A percentile compares a stretch with the other conserved stretches of the same genome.
Conservation (phyloP, 2,113 vertebrate genomes). For the Propithecus coquereli region DNA sequence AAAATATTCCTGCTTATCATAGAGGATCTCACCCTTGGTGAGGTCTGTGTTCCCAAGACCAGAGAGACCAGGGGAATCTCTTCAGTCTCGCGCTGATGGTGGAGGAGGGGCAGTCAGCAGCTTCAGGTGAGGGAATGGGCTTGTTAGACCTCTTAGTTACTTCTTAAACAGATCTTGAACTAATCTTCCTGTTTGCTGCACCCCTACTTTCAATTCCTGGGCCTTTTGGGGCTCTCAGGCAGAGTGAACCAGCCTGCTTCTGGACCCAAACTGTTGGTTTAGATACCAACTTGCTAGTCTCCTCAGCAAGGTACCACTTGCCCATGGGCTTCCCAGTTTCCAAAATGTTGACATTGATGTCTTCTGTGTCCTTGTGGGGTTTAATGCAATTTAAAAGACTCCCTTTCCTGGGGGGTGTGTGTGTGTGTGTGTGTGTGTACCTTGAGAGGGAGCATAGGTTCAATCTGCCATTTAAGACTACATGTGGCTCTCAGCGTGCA, state of each 20-base stretch:
- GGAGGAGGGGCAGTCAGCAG: background rate
- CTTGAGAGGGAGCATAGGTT: background rate
- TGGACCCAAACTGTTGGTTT: background rate
- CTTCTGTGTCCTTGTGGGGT: background rate
- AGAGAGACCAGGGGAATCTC: background rate
- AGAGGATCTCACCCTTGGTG: background rate
- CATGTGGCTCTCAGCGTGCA: rapidly evolving
- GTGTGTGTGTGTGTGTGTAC: background rate
- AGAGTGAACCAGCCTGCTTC: background rate
- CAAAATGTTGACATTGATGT: background rate
- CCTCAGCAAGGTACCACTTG: background rate
- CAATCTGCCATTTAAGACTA: background rate
- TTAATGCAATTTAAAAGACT: background rate
- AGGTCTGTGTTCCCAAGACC: background rate
- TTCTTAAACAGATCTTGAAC: background rate
- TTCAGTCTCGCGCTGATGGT: background rate
- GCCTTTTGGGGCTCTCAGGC: background rate
- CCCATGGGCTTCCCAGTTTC: background rate
- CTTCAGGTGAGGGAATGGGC: background rate
- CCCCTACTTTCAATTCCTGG: background rate
- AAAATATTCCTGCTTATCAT: background rate
- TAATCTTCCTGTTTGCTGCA: background rate
- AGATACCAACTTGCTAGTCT: background rate
- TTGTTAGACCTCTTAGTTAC: too few species aligned
- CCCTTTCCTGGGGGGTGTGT: background rate